Conservation (phyloP, 1,140 invertebrate species). For the Cyphomyrmex costatus region DNA sequence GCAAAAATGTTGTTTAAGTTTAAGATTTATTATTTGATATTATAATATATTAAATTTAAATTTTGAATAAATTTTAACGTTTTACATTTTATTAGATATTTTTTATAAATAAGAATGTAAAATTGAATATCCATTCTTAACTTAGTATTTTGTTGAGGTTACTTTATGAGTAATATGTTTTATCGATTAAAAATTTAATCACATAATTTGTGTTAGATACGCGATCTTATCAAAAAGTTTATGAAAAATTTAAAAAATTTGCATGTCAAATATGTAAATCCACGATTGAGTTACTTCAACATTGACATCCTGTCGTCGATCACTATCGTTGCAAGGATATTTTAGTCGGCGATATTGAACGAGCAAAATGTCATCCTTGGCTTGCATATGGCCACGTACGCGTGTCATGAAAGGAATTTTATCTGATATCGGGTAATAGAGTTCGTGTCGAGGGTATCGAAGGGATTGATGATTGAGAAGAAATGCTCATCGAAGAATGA, state of each 20-base stretch:
- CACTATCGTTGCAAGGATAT: constrained; percentile 90
- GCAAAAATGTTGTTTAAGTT: neutral
- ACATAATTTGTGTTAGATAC: constrained; percentile 81
- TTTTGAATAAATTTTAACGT: neutral
- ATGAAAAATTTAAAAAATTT: too few relatives aligned
- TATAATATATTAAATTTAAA: neutral
- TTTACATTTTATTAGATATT: neutral
- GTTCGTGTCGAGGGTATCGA: constrained; percentile 92
- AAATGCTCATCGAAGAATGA: constrained; percentile 4
- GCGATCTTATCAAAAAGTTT: constrained; percentile 88
- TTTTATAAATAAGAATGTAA: neutral
- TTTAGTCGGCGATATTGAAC: constrained; percentile 91
- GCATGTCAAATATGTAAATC: constrained; percentile 87
- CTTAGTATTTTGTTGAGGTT: neutral
- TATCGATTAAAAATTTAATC: constrained; percentile 28
- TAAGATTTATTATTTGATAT: neutral
- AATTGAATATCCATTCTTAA: neutral
- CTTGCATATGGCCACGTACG: constrained; percentile 87
- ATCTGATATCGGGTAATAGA: constrained; percentile 91
- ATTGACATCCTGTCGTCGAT: constrained; percentile 88
- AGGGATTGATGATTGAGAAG: constrained; percentile 80
- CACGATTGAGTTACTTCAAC: constrained; percentile 90
- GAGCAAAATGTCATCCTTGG: constrained; percentile 90
- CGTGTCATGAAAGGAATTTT: constrained; percentile 86
- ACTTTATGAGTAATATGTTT: constrained; percentile 13